Percentiles rank a stretch among this genome's conserved stretches.
Conservation (phyloP, 64 coral and sea anemone species). For the Montipora capricornis region DNA sequence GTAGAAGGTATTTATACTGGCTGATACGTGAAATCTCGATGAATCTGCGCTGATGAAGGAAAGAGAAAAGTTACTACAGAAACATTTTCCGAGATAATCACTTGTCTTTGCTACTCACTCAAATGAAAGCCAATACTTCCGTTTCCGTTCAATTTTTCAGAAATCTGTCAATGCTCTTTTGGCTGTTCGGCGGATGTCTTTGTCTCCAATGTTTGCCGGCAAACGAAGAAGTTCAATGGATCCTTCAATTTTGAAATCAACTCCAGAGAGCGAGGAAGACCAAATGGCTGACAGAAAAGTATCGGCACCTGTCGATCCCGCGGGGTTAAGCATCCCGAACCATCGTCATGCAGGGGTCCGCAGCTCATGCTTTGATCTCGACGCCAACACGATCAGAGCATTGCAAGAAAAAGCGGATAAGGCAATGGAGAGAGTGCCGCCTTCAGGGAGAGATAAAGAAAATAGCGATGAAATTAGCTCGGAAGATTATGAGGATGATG, state of each 20-base stretch:
- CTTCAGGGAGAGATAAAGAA: not conserved
- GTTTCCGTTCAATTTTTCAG: slow-evolving; percentile 20
- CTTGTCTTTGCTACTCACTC: too few relatives aligned
- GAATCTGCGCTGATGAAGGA: too few relatives aligned
- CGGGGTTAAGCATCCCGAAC: not conserved
- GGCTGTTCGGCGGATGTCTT: slow-evolving; percentile 87
- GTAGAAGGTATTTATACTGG: too few relatives aligned
- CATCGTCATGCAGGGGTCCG: not conserved
- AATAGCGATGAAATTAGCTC: not conserved
- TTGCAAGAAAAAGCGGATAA: slow-evolving; percentile 31
- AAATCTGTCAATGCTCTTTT: slow-evolving; percentile 94
- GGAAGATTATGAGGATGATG: not conserved
- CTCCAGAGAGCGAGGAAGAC: too few relatives aligned
- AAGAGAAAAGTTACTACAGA: too few relatives aligned
- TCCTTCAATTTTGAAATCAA: slow-evolving; percentile 23
- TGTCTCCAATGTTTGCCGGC: slow-evolving; percentile 16
- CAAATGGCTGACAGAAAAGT: slow-evolving; percentile 29
- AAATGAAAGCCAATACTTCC: too few relatives aligned
- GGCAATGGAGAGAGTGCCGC: not conserved
- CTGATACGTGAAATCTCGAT: too few relatives aligned
- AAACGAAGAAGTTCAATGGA: slow-evolving; percentile 87
- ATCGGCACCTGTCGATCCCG: slow-evolving; percentile 44
- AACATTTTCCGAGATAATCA: too few relatives aligned
- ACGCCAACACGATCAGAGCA: not conserved
- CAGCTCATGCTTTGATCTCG: slow-evolving; percentile 28